phyloP scores from a whole-genome alignment of 2,797 vertebrate genomes.

The Cossypha caffra region DNA sequence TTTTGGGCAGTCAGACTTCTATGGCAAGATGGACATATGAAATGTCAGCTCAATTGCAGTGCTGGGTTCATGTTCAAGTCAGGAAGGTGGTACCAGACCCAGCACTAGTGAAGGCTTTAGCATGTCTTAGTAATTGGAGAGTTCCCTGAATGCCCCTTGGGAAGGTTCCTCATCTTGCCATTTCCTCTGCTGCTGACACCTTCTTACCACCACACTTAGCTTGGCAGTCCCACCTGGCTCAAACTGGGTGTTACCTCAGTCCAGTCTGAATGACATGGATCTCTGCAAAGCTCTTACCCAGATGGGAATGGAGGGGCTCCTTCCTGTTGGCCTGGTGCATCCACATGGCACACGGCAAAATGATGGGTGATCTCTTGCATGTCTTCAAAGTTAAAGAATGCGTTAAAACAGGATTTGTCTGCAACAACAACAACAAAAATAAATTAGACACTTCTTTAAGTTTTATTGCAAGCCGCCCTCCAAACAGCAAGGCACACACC shows the following conservation, averaged over 20 bases:
- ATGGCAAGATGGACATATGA: neutral
- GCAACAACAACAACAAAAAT: conserved; percentile 22
- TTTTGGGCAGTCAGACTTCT: neutral
- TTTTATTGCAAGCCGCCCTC: neutral
- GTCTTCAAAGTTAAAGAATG: conserved; percentile 96
- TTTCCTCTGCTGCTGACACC: neutral
- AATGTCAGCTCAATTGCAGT: neutral
- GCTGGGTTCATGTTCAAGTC: neutral
- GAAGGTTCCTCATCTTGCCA: neutral
- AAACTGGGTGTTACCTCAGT: neutral
- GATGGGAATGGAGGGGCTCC: conserved; percentile 88
- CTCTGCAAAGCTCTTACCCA: conserved; percentile 79
- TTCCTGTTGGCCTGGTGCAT: conserved; percentile 94
- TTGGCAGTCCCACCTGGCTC: neutral
- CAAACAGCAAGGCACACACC: rapidly evolving
- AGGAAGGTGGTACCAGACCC: neutral
- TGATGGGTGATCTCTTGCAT: conserved; percentile 96
- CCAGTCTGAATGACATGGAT: neutral
- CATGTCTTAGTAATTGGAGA: neutral
- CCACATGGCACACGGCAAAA: conserved; percentile 92
- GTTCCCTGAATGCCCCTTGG: neutral
- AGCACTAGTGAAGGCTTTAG: neutral
- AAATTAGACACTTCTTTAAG: neutral
- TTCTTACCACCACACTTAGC: neutral
- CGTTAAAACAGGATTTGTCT: conserved; percentile 97